A percentile compares a stretch with the other conserved stretches of the same genome.
Evolutionary conservation across 2,888 invertebrate species (phyloP).

Genomic region (Andricus quercusramuli): DNA sequence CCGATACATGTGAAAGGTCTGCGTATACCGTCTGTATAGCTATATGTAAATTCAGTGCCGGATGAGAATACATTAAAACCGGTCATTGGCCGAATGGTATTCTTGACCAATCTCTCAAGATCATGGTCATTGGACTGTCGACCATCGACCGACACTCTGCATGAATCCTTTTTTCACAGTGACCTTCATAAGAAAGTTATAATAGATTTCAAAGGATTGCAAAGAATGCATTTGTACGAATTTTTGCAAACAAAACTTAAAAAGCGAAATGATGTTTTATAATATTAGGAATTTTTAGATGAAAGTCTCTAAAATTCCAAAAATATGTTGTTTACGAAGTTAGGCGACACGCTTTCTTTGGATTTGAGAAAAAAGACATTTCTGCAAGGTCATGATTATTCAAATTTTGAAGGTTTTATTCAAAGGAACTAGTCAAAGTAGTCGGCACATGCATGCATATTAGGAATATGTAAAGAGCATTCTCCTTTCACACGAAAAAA

Average conservation of each 20-base stretch:
- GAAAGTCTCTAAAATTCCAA: too few relatives aligned
- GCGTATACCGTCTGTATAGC: slow-evolving; percentile 47
- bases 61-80: slow-evolving; percentile 63
- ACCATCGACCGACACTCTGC: slow-evolving; percentile 47
- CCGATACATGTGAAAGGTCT: slow-evolving; percentile 45
- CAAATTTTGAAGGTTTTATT: too few relatives aligned
- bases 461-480: too few relatives aligned
- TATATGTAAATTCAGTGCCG: slow-evolving; percentile 44
- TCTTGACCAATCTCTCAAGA: slow-evolving; percentile 70
- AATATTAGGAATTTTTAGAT: not conserved
- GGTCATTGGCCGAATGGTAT: slow-evolving; percentile 70
- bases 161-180: slow-evolving; percentile 42
- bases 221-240: not conserved
- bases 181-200: slow-evolving; percentile 41
- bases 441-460: too few relatives aligned
- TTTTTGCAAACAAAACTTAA: not conserved
- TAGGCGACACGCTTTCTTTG: not conserved
- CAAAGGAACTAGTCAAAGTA: too few relatives aligned
- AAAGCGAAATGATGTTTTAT: not conserved
- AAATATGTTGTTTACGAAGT: not conserved
- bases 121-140: slow-evolving; percentile 67
- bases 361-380: too few relatives aligned
- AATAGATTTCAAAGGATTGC: not conserved
- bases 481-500: too few relatives aligned
- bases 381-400: too few relatives aligned